Evolutionary conservation across 1,140 invertebrate species (phyloP).

Genomic region (Grapholita molesta): DNA sequence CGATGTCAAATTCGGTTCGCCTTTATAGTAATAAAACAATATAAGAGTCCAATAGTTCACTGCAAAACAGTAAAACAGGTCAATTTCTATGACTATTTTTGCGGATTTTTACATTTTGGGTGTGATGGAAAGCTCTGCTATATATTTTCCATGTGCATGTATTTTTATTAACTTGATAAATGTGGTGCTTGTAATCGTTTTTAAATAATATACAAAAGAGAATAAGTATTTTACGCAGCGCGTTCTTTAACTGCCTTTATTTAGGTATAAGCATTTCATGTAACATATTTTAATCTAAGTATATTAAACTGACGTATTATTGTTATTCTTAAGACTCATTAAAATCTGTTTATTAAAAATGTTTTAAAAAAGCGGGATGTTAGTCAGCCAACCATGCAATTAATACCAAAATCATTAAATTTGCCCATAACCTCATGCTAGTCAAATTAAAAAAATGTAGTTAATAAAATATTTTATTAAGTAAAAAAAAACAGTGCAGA

Average conservation of each 20-base stretch:
- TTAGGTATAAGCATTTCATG: too few species aligned
- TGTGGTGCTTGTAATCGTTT: not conserved
- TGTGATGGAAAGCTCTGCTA: not conserved
- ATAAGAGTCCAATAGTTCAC: not conserved
- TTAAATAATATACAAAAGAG: too few species aligned
- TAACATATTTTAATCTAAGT: too few species aligned
- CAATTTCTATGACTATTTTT: too few species aligned
- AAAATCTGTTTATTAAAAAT: not conserved
- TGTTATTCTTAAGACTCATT: too few species aligned
- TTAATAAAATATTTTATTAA: conserved; percentile 9
- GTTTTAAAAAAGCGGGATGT: not conserved
- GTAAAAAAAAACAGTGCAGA: conserved; percentile 1
- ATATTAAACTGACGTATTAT: too few species aligned
- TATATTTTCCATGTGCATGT: not conserved
- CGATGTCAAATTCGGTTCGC: too few species aligned
- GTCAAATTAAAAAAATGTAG: not conserved
- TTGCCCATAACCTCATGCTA: not conserved
- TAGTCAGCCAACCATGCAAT: conserved; percentile 1
- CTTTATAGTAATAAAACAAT: not conserved
- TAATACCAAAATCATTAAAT: not conserved
- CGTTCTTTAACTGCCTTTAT: too few species aligned
- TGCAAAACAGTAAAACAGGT: too few species aligned
- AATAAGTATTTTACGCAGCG: too few species aligned
- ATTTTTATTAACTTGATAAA: not conserved
- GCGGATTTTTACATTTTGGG: too few species aligned